Evolutionary conservation across 2,113 vertebrate genomes (phyloP).

Genomic region (Chaetorhynchus papuensis): DNA sequence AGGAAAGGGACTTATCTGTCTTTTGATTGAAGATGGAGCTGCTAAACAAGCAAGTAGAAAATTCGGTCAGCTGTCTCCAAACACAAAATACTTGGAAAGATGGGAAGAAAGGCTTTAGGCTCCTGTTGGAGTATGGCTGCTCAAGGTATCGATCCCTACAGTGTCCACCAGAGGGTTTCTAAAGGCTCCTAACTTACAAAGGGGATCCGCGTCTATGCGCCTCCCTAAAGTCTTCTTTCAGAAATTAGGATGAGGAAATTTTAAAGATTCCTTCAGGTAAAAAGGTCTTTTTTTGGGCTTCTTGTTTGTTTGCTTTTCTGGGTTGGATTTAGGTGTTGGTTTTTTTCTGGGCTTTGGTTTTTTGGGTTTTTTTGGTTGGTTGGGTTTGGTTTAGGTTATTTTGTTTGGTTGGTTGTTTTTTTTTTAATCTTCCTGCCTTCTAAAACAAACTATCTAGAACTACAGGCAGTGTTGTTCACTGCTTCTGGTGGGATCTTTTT

Average conservation of each 20-base stretch:
- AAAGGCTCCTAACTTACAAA: neutral
- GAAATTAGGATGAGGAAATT: neutral
- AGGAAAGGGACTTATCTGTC: neutral
- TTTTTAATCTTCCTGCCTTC: neutral
- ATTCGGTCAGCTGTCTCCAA: neutral
- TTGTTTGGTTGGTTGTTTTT: neutral
- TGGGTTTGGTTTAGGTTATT: neutral
- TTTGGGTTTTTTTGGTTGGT: neutral
- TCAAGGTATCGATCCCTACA: neutral
- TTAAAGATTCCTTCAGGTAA: neutral
- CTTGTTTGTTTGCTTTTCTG: neutral
- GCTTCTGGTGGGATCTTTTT: neutral
- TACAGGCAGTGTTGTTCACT: fast-evolving
- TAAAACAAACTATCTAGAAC: neutral
- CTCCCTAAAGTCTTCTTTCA: neutral
- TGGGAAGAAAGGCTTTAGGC: neutral
- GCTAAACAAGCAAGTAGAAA: neutral
- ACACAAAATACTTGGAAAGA: neutral
- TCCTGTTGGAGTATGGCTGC: neutral
- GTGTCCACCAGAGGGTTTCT: neutral
- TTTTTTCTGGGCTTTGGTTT: neutral
- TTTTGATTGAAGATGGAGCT: neutral
- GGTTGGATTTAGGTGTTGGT: neutral
- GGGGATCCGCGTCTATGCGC: fast-evolving
- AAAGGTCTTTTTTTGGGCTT: neutral